A percentile compares a stretch with the other conserved stretches of the same genome.
Evolutionary conservation across 2,113 vertebrate genomes (phyloP).

Genomic region (Rana temporaria): DNA sequence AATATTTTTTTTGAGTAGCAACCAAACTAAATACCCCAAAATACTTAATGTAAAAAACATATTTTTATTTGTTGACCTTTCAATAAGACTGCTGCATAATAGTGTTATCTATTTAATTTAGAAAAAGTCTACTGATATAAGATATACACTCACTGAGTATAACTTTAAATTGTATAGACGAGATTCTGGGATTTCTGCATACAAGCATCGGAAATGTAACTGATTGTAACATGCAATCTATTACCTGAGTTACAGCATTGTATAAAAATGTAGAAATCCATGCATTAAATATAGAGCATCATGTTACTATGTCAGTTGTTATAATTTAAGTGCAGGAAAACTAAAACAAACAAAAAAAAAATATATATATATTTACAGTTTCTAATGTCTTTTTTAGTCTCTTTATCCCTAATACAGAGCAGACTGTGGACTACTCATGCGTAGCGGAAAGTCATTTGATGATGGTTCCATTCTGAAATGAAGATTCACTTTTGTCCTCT

Average conservation of each 20-base stretch:
- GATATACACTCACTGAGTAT: background rate
- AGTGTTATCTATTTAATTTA: background rate
- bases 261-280: background rate
- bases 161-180: background rate
- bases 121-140: background rate
- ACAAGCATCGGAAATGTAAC: background rate
- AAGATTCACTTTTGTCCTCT: slow-evolving; percentile 62
- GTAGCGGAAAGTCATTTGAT: slow-evolving; percentile 65
- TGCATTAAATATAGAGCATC: slow-evolving; percentile 58
- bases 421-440: background rate
- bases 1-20: no score
- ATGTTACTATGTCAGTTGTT: slow-evolving; percentile 51
- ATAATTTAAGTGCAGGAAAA: slow-evolving; percentile 61
- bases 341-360: background rate
- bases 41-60: background rate
- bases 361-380: slow-evolving; percentile 9
- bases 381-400: slow-evolving; percentile 15
- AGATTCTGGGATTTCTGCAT: background rate
- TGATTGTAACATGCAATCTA: slow-evolving; percentile 18
- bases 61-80: background rate
- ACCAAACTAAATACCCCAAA: no score
- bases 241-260: slow-evolving; percentile 39
- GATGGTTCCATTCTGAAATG: slow-evolving; percentile 69
- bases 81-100: background rate
- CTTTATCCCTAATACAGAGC: slow-evolving; percentile 18